These are phyloP conservation scores for Chelonus insularis DNA, from an alignment of 1,140 invertebrate genomes.

Conservation along the genomic window DNA sequence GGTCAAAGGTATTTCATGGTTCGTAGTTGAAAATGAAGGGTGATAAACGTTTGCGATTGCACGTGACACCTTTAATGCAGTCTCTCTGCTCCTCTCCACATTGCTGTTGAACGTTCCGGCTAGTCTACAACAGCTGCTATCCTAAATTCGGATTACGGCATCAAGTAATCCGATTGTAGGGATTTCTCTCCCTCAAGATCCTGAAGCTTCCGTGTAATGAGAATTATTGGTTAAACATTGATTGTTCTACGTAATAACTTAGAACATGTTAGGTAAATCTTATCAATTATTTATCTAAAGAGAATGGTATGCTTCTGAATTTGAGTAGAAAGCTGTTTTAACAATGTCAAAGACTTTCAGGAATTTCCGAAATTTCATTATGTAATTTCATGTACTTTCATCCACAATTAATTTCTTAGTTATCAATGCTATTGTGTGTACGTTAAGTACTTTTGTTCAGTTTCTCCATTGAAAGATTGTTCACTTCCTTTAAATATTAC, in stretches of 20 bases:
- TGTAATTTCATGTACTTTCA: no score
- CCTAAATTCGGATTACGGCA: conserved; percentile 40
- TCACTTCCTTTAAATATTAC: no score
- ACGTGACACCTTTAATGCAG: conserved; percentile 32
- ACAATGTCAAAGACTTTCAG: no score
- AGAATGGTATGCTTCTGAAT: no score
- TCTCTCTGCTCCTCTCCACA: conserved; percentile 4
- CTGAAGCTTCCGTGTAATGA: not conserved
- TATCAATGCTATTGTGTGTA: no score
- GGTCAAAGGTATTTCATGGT: conserved; percentile 11
- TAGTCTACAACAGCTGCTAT: conserved; percentile 38
- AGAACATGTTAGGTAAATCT: not conserved
- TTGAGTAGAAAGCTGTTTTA: no score
- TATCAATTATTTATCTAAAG: not conserved
- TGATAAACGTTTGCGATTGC: conserved; percentile 32
- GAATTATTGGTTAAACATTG: conserved; percentile 15
- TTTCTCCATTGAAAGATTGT: no score
- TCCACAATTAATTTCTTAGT: no score
- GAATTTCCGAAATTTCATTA: no score
- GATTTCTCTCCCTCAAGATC: conserved; percentile 13
- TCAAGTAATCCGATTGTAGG: conserved; percentile 36
- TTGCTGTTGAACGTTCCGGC: not conserved
- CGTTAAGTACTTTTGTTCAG: no score
- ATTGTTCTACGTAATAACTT: not conserved
- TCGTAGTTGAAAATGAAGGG: conserved; percentile 26